Base-by-base conservation (phyloP, 2,888 invertebrate species). In the Spodoptera littoralis region DNA sequence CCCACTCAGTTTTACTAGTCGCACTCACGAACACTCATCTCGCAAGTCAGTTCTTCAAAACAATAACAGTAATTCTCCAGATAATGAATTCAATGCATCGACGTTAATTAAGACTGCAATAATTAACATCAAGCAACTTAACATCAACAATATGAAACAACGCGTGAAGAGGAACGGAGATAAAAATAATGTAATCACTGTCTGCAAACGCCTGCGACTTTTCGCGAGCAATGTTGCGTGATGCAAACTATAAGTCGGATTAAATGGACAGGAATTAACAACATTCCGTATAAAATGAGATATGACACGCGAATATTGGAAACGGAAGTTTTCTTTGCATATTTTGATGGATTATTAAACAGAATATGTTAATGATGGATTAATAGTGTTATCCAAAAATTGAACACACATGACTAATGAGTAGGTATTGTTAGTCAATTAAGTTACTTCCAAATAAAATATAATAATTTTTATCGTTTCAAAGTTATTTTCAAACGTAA, bases 221-320 rank as follows among this genome's bases (percentile, higher is more conserved):
- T 6, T 60, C 44, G 56, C 43, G 64, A 62, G 73, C 77, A 73
- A 75, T 65, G 30, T 75, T 12, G 73, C 73, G 70, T 75, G 76
- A 47, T 36, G 41, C 6, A 44, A n/a, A 41, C 47, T 30, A 13
- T 50, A 60, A 65, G 43, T 55, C 73, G 45, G 64, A 66, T 63
- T 60, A 69, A 73, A 70, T 61, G 45, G 54, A 36, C 47, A 75
- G 76, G 77, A 66, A 77, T 74, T 73, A 65, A 22, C 50, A n/a
- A 63, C 60, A 75, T 75, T 65, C 77, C 63, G n/a, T 6, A 60
- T 42, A 61, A 63, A 64, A 76, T 66, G 49, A 64, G 62, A 61
- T 60, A 12, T 27, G 24, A 24, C 68, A 70, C 65, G 70, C 73
- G 36, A 59, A 51, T 22, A 41, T 8, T 50, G 46, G 55, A 46